phyloP scores from a whole-genome alignment of 1,140 invertebrate species.

The Drosophila asahinai region DNA sequence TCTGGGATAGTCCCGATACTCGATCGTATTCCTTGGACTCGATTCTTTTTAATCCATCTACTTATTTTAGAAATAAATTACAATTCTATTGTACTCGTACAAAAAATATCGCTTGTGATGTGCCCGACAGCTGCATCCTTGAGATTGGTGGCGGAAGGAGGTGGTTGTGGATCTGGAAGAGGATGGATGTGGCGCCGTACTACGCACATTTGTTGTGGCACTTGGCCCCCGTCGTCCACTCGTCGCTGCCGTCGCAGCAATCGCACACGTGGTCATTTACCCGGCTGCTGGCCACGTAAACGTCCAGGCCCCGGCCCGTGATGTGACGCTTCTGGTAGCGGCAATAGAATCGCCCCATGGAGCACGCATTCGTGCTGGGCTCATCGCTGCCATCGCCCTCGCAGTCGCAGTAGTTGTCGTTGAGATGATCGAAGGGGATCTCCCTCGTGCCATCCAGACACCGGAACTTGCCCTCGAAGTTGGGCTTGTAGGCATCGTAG shows the following conservation, averaged over 20 bases:
- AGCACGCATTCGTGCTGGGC: constrained; percentile 95
- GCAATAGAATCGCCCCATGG: constrained; percentile 91
- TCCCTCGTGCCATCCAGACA: constrained; percentile 77
- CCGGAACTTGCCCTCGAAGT: constrained; percentile 74
- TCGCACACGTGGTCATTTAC: constrained; percentile 98
- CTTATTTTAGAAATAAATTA: constrained; percentile 76
- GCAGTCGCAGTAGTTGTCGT: constrained; percentile 98
- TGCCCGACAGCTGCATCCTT: constrained; percentile 51
- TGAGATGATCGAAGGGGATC: constrained; percentile 88
- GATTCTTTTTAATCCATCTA: constrained; percentile 55
- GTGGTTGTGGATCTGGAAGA: constrained; percentile 6
- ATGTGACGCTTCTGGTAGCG: constrained; percentile 86
- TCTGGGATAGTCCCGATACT: neutral
- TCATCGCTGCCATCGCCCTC: constrained; percentile 93
- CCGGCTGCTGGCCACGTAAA: constrained; percentile 87
- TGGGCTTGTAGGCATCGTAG: constrained; percentile 81
- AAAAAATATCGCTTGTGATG: constrained; percentile 74
- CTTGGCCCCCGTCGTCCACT: constrained; percentile 83
- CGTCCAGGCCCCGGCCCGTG: constrained; percentile 76
- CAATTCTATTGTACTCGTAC: constrained; percentile 67
- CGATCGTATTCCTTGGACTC: constrained; percentile 10
- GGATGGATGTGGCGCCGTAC: constrained; percentile 15
- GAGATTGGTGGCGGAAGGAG: constrained; percentile 46
- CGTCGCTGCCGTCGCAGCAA: constrained; percentile 94
- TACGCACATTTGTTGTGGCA: constrained; percentile 77